Conservation (phyloP, 2,797 vertebrate genomes). For the Syngnathus acus region DNA sequence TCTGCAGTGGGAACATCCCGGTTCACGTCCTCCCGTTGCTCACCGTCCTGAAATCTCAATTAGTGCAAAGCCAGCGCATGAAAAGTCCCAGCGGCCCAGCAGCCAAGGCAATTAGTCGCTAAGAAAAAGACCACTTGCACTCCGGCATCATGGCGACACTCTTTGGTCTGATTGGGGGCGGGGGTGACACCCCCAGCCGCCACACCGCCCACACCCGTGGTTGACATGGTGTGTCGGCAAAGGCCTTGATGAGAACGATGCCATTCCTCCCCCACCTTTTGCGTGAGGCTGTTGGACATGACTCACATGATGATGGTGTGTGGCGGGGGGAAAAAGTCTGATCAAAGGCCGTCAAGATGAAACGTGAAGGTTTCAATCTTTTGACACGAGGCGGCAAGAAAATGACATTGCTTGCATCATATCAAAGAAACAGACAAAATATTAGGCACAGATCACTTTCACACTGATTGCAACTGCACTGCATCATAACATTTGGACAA, state of each 20-base stretch:
- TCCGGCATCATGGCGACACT: conserved; percentile 27
- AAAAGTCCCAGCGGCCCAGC: neutral
- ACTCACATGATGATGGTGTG: neutral
- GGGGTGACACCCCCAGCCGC: too few relatives aligned
- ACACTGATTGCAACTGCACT: neutral
- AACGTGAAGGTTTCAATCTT: neutral
- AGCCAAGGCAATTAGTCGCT: conserved; percentile 45
- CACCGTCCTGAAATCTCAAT: neutral
- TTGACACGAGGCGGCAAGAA: neutral
- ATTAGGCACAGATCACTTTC: neutral
- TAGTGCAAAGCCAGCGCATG: neutral
- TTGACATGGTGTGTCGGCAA: neutral
- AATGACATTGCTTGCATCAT: neutral
- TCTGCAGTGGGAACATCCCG: neutral
- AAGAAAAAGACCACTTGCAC: conserved; percentile 46
- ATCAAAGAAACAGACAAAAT: neutral
- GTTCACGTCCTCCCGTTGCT: neutral
- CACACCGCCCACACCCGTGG: too few relatives aligned
- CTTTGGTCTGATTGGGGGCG: neutral
- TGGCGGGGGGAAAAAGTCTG: neutral
- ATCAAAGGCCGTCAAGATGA: neutral
- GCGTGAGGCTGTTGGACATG: neutral
- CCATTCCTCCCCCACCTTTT: neutral
- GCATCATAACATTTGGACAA: neutral
- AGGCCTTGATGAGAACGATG: neutral